A percentile compares a stretch with the other conserved stretches of the same genome.
phyloP scores from a whole-genome alignment of 2,888 invertebrate genomes.

The Drosophila eohydei region DNA sequence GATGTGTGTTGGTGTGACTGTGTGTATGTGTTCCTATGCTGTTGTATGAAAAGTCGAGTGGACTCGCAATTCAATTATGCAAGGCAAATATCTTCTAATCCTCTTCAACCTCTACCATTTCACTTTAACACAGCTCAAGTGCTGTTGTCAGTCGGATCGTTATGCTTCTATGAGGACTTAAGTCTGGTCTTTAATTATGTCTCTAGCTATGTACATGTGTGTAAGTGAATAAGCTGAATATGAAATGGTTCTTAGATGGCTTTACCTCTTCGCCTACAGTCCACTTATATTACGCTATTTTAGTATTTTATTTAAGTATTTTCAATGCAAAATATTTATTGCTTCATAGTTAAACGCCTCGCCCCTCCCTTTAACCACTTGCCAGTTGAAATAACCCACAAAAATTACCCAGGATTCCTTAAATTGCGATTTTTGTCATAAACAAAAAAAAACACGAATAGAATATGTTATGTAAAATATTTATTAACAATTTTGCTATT shows the following conservation, averaged over 20 bases:
- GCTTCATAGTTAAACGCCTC: too few species aligned
- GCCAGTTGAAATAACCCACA: background rate
- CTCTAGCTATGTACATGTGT: background rate
- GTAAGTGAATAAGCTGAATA: slow-evolving; percentile 2
- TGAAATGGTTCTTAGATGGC: background rate
- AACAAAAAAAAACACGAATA: background rate
- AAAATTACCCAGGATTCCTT: background rate
- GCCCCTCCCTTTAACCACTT: too few species aligned
- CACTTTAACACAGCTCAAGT: slow-evolving; percentile 14
- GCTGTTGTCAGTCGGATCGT: slow-evolving; percentile 4
- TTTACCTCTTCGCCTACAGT: background rate
- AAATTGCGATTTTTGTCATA: background rate
- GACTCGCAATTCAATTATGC: slow-evolving; percentile 46
- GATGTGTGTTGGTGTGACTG: background rate
- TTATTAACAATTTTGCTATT: background rate
- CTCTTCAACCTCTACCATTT: slow-evolving; percentile 10
- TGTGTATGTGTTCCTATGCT: background rate
- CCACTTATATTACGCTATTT: background rate
- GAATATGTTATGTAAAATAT: background rate
- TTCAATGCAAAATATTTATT: background rate
- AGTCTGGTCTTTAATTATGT: slow-evolving; percentile 13
- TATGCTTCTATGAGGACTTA: slow-evolving; percentile 10
- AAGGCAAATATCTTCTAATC: slow-evolving; percentile 22
- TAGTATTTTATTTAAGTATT: background rate
- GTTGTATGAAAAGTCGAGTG: slow-evolving; percentile 23